These are phyloP conservation scores for Drosophila pseudotakahashii DNA, from an alignment of 2,888 invertebrate genomes.

Conservation along the genomic window DNA sequence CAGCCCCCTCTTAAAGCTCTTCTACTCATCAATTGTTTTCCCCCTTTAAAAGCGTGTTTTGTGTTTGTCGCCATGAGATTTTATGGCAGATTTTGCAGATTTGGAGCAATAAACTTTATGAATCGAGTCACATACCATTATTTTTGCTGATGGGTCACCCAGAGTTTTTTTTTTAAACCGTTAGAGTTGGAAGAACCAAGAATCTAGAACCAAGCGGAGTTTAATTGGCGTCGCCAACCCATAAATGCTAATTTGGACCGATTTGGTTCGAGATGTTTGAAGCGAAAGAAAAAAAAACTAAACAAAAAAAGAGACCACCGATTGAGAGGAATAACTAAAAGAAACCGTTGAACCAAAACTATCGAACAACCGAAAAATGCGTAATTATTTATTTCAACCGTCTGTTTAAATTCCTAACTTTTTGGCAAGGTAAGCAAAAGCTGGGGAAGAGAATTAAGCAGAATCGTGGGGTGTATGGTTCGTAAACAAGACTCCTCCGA, in stretches of 20 bases:
- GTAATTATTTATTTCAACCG: conserved; percentile 7
- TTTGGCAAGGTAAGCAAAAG: conserved; percentile 11
- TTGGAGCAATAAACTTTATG: conserved; percentile 53
- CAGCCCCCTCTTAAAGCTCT: neutral
- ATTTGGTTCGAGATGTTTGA: conserved; percentile 16
- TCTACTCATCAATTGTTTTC: conserved; percentile 1
- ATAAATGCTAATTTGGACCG: conserved; percentile 71
- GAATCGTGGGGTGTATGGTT: neutral
- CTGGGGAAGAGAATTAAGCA: neutral
- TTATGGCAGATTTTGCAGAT: conserved; percentile 36
- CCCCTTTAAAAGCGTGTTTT: neutral
- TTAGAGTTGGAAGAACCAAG: conserved; percentile 21
- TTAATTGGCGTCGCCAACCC: conserved; percentile 49
- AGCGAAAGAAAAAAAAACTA: neutral
- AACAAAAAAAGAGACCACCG: conserved; percentile 6
- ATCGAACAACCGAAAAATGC: neutral
- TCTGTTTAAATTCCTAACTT: conserved; percentile 3
- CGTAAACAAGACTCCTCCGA: neutral
- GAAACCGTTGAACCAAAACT: conserved; percentile 12
- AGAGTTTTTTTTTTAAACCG: conserved; percentile 8
- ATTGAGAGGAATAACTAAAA: neutral
- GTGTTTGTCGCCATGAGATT: conserved; percentile 9
- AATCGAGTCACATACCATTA: conserved; percentile 8
- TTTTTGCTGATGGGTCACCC: neutral
- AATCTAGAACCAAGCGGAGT: conserved; percentile 13